Conservation (phyloP, 2,888 invertebrate species). For the Nesidiocoris tenuis region DNA sequence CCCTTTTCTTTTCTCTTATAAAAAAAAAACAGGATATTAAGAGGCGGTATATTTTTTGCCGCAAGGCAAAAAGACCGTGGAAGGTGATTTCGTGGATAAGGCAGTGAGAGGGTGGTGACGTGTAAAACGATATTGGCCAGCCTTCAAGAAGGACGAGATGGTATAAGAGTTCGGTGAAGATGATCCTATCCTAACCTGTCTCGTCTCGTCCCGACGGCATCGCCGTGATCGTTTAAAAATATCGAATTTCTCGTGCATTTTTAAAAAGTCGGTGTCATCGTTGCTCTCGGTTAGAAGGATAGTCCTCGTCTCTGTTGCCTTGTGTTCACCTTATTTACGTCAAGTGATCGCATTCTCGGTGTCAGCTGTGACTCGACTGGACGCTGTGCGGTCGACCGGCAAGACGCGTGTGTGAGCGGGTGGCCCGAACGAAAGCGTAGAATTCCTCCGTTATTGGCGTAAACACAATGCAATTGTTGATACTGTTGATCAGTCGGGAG, state of each 20-base stretch:
- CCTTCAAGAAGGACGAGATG: not conserved
- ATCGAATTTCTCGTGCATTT: not conserved
- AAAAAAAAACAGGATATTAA: not conserved
- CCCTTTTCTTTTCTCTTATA: not conserved
- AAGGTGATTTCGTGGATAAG: too few species aligned
- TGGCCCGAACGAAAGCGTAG: too few species aligned
- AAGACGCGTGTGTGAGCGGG: not conserved
- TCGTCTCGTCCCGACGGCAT: not conserved
- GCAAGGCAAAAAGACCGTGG: not conserved
- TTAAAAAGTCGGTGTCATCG: not conserved
- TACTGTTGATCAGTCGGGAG: too few species aligned
- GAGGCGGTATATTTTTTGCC: not conserved
- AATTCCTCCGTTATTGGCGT: too few species aligned
- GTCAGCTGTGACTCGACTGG: not conserved
- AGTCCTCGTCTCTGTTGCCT: not conserved
- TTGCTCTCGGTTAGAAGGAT: not conserved
- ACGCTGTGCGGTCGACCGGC: not conserved
- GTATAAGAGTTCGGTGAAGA: not conserved
- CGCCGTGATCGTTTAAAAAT: not conserved
- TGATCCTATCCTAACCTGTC: not conserved
- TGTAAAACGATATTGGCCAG: conserved; percentile 42
- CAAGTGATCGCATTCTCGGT: not conserved
- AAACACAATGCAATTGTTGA: too few species aligned
- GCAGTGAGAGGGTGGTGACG: conserved; percentile 39
- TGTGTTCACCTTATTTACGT: not conserved